A percentile compares a stretch with the other conserved stretches of the same genome.
Conservation (phyloP, 2,797 vertebrate species). For the Denticeps clupeoides region DNA sequence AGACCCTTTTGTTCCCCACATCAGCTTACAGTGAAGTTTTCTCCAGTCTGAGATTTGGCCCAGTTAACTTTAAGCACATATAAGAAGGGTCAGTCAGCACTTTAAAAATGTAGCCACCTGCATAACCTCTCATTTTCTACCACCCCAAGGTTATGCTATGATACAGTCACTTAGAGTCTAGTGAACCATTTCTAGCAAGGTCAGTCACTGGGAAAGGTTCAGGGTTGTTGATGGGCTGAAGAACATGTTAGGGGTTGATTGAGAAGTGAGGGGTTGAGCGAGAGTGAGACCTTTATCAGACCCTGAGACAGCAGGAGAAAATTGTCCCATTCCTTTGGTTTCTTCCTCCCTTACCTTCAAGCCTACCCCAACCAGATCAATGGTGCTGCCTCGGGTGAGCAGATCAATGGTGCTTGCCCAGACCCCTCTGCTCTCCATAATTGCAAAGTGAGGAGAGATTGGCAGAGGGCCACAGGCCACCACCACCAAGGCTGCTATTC, state of each 20-base stretch:
- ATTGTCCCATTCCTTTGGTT: conserved; percentile 4
- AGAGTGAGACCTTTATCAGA: neutral
- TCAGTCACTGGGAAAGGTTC: neutral
- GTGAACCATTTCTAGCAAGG: conserved; percentile 6
- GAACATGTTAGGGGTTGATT: too few relatives aligned
- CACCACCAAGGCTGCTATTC: conserved; percentile 17
- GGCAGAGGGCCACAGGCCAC: conserved; percentile 29
- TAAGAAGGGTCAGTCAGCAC: conserved; percentile 8
- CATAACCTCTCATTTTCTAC: conserved; percentile 1
- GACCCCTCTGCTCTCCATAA: conserved; percentile 49
- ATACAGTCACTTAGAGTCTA: conserved; percentile 17
- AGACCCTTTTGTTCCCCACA: conserved; percentile 7
- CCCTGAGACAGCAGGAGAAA: neutral
- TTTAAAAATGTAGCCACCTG: conserved; percentile 15
- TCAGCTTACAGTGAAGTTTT: conserved; percentile 9
- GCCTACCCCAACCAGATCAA: conserved; percentile 24
- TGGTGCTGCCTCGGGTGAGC: conserved; percentile 19
- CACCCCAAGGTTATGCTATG: conserved; percentile 12
- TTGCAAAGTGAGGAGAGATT: conserved; percentile 52
- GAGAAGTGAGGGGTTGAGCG: too few relatives aligned
- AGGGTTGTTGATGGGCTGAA: conserved; percentile 1
- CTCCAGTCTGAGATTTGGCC: neutral
- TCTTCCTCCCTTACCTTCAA: conserved; percentile 17
- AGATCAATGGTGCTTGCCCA: conserved; percentile 51
- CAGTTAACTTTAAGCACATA: neutral